Evolutionary conservation across 1,140 invertebrate species (phyloP), one percentile per base, ranked within the genome.

Genomic region (Battus philenor): DNA sequence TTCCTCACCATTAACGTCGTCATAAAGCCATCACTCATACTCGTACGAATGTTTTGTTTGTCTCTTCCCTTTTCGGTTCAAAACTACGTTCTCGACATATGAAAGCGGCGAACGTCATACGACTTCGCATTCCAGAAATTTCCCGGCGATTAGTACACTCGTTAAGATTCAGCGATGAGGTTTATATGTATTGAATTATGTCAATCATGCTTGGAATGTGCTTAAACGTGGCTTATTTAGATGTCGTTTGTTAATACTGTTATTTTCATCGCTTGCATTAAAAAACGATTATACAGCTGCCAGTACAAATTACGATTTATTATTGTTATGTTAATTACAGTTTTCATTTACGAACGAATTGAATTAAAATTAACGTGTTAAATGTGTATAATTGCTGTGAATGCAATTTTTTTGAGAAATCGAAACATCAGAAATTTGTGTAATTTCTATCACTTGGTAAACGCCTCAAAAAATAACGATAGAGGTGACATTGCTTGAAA

Each of bases 101-200:
- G 54, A 65, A 68, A 70, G 55, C 68, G 65, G 47, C 60, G 66
- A 59, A 54, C 65, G 57, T 64, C 59, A 59, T 59, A 53, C 38
- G 53, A 53, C 45, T 59, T 55, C 53, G 67, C 65, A 68, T 79
- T 65, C 68, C 58, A 53, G 53, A 57, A 69, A 77, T 74, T 60
- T 62, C 59, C 65, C 66, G 58, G 63, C 61, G 56, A 67, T 73
- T 73, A 70, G 62, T 70, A 68, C 53, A 50, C 45, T 65, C 59
- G 64, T 72, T 78, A 68, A 66, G 65, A 73, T 70, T 67, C 52
- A 61, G 68, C 54, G 59, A 30, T 11, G 41, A 43, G 49, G 53
- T 64, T 59, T 61, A 65, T 67, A 63, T 65, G 56, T 61, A 62
- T 58, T 48, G 68, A 72, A 53, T 59, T 57, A 59, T 59, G 50